A percentile compares a stretch with the other conserved stretches of the same genome.
phyloP scores from a whole-genome alignment of 2,113 vertebrate species.

The Bujurquina vittata region DNA sequence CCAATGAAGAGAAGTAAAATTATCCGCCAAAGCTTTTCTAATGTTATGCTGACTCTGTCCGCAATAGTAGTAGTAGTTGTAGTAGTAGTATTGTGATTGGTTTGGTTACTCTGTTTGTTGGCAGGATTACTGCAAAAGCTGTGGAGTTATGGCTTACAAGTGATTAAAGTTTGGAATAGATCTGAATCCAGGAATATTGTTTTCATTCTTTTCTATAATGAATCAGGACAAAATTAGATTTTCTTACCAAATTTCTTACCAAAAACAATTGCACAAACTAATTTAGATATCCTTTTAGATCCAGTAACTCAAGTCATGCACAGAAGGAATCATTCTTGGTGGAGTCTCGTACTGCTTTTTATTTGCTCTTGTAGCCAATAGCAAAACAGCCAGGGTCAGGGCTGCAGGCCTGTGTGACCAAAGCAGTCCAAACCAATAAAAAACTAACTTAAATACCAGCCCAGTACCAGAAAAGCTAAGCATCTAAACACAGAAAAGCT shows the following conservation, averaged over 20 bases:
- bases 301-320: background rate
- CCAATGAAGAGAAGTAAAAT: accelerated
- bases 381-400: accelerated
- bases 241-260: too few relatives aligned
- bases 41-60: background rate
- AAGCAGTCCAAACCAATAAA: background rate
- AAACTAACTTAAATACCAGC: background rate
- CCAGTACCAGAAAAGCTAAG: too few relatives aligned
- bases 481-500: background rate
- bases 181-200: too few relatives aligned
- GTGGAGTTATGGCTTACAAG: too few relatives aligned
- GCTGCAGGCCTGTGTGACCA: background rate
- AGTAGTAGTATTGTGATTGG: too few relatives aligned
- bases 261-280: too few relatives aligned
- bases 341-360: background rate
- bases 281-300: background rate
- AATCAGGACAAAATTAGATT: too few relatives aligned
- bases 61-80: too few relatives aligned
- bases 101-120: too few relatives aligned
- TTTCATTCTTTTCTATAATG: too few relatives aligned
- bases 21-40: accelerated
- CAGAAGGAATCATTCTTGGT: background rate
- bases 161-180: too few relatives aligned
- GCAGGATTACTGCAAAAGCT: too few relatives aligned
- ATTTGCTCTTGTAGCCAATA: background rate